Evolutionary conservation across 2,797 vertebrate genomes (phyloP).

Genomic region (Selene dorsalis): DNA sequence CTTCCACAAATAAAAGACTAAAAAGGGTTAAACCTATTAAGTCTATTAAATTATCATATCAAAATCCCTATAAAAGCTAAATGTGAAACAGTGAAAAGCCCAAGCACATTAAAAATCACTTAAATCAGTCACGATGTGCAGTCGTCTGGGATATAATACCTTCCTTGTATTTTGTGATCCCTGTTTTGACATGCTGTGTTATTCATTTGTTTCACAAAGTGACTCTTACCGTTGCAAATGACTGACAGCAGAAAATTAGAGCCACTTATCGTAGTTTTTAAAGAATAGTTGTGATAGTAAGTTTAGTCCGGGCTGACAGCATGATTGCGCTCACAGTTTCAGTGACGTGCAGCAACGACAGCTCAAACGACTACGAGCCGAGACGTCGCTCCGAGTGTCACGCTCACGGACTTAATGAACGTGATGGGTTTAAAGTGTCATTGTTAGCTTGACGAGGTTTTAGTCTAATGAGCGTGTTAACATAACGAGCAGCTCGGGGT

Average conservation of each 20-base stretch:
- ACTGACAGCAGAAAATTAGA: background rate
- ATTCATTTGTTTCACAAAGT: background rate
- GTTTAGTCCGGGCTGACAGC: constrained; percentile 21
- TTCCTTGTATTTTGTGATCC: background rate
- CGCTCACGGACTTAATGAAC: constrained; percentile 1
- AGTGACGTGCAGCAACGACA: background rate
- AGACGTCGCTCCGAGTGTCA: background rate
- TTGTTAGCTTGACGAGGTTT: constrained; percentile 20
- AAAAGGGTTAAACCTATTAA: too few species aligned
- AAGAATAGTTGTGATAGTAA: background rate
- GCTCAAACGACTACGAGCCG: constrained; percentile 11
- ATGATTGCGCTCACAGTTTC: background rate
- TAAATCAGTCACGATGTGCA: background rate
- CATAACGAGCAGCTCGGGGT: constrained; percentile 32
- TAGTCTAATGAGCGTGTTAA: constrained; percentile 23
- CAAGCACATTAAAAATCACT: background rate
- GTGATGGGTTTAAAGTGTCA: constrained; percentile 10
- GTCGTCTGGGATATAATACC: background rate
- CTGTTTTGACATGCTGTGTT: constrained; percentile 3
- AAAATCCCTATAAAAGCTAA: background rate
- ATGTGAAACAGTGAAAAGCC: background rate
- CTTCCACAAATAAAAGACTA: too few species aligned
- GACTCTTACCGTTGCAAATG: background rate
- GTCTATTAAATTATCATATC: background rate
- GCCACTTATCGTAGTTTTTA: background rate